phyloP scores from a whole-genome alignment of 2,888 invertebrate species.

The Microdon myrmicae region DNA sequence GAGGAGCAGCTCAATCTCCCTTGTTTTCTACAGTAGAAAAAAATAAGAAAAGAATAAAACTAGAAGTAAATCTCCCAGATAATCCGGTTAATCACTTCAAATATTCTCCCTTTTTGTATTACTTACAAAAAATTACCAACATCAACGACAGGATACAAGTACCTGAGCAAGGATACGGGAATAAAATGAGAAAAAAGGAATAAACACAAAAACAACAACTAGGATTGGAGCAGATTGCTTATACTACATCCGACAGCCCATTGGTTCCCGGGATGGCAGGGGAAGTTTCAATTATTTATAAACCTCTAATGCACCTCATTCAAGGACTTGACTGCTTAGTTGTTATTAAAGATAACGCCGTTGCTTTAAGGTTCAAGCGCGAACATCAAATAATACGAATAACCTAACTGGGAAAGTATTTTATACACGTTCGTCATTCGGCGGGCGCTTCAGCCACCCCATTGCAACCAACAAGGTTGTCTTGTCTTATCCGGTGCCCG shows the following conservation, averaged over 20 bases:
- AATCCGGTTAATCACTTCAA: constrained; percentile 49
- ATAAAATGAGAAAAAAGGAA: constrained; percentile 13
- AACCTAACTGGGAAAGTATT: constrained; percentile 9
- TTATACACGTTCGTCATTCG: too few relatives aligned
- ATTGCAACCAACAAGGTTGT: constrained; percentile 40
- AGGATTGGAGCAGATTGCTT: constrained; percentile 12
- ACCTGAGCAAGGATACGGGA: constrained; percentile 17
- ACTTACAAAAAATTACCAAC: constrained; percentile 22
- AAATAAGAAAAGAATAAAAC: too few relatives aligned
- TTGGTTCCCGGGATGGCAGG: constrained; percentile 34
- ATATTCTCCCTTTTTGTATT: constrained; percentile 19
- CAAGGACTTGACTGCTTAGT: constrained; percentile 46
- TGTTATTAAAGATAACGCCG: constrained; percentile 37
- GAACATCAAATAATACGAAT: constrained; percentile 42
- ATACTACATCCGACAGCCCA: constrained; percentile 30
- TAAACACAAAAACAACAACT: constrained; percentile 3
- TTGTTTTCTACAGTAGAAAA: too few relatives aligned
- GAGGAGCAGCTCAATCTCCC: too few relatives aligned
- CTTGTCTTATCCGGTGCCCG: constrained; percentile 35
- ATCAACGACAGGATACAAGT: constrained; percentile 7
- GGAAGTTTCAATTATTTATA: constrained; percentile 43
- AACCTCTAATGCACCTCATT: constrained; percentile 49
- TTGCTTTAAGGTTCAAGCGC: constrained; percentile 48
- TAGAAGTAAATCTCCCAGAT: constrained; percentile 32
- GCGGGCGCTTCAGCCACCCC: constrained; percentile 40